Conservation (phyloP, 2,888 invertebrate genomes). For the Morpho deidamia region DNA sequence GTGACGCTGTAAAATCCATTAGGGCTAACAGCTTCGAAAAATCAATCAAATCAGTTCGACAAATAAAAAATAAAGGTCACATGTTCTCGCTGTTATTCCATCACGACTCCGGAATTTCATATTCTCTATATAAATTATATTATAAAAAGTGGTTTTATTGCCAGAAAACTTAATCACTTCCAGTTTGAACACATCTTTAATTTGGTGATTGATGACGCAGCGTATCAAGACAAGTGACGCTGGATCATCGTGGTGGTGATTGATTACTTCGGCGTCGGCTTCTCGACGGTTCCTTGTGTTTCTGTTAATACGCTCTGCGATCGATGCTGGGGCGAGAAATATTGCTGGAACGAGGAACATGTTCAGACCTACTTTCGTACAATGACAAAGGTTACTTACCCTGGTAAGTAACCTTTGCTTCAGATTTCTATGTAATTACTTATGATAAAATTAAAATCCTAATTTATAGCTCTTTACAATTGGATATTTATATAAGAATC, state of each 20-base stretch:
- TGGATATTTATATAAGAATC: too few species aligned
- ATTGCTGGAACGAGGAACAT: too few species aligned
- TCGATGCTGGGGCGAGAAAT: background rate
- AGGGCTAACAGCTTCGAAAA: too few species aligned
- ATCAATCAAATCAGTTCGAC: too few species aligned
- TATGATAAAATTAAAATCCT: too few species aligned
- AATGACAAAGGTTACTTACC: too few species aligned
- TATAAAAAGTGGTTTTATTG: background rate
- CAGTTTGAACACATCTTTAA: background rate
- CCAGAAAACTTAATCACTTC: background rate
- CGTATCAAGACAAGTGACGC: conserved; percentile 56
- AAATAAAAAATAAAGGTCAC: too few species aligned
- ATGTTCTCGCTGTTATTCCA: background rate
- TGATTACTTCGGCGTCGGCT: conserved; percentile 43
- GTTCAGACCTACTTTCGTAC: too few species aligned
- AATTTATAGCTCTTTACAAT: too few species aligned
- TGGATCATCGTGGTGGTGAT: conserved; percentile 63
- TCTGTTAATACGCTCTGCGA: conserved; percentile 2
- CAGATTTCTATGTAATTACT: too few species aligned
- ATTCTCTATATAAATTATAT: background rate
- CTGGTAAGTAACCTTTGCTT: too few species aligned
- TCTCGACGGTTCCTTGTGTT: conserved; percentile 21
- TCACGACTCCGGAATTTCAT: background rate
- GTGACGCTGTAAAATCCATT: too few species aligned
- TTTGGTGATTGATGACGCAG: conserved; percentile 58